These are phyloP conservation scores for Pararge aegeria DNA, from an alignment of 1,140 invertebrate genomes.

Conservation along the genomic window DNA sequence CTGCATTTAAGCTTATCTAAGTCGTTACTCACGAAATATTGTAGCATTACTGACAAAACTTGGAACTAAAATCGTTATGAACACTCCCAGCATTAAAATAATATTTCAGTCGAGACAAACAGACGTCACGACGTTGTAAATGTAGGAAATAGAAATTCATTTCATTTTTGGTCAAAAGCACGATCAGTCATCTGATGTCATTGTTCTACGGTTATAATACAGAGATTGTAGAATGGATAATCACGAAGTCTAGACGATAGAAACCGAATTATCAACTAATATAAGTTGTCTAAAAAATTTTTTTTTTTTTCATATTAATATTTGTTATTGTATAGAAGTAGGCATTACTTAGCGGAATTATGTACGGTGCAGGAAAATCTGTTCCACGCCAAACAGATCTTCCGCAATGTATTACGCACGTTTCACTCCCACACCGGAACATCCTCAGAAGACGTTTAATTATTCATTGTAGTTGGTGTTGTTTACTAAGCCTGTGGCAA, in stretches of 20 bases:
- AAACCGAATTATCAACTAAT: neutral
- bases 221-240: neutral
- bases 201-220: slow-evolving; percentile 1
- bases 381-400: no score
- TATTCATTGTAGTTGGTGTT: no score
- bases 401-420: no score
- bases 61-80: slow-evolving; percentile 41
- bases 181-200: slow-evolving; percentile 6
- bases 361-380: no score
- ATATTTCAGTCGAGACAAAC: slow-evolving; percentile 46
- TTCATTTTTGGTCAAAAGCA: slow-evolving; percentile 21
- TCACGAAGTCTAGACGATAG: neutral
- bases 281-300: no score
- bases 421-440: no score
- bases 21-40: slow-evolving; percentile 55
- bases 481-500: no score
- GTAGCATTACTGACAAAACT: slow-evolving; percentile 40
- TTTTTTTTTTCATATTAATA: no score
- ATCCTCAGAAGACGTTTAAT: no score
- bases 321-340: no score
- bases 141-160: slow-evolving; percentile 23
- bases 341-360: no score
- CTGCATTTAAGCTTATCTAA: slow-evolving; percentile 47
- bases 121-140: slow-evolving; percentile 42
- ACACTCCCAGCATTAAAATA: slow-evolving; percentile 50